Evolutionary conservation across 2,888 invertebrate species (phyloP).

Genomic region (Zygothrica quintamaculata): DNA sequence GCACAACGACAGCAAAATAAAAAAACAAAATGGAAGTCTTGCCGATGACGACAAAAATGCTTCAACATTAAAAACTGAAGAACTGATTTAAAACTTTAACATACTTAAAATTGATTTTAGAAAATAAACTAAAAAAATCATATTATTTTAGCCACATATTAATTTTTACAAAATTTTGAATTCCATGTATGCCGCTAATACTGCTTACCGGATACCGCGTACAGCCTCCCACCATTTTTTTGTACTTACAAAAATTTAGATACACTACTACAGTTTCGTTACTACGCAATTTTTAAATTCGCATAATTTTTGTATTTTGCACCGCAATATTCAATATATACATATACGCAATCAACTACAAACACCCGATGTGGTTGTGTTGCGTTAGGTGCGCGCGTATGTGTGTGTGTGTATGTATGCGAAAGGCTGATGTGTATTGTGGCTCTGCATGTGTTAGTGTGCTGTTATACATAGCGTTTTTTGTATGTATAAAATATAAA

Average conservation of each 20-base stretch:
- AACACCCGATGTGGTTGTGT: constrained; percentile 36
- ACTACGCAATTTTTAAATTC: constrained; percentile 75
- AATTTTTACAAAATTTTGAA: too few relatives aligned
- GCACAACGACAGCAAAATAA: constrained; percentile 48
- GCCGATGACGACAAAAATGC: constrained; percentile 71
- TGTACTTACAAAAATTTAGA: constrained; percentile 18
- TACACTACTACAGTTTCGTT: constrained; percentile 45
- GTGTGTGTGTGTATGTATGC: constrained; percentile 45
- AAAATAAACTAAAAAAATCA: too few relatives aligned
- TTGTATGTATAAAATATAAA: constrained; percentile 80
- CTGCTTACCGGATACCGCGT: constrained; percentile 3
- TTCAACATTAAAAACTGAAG: constrained; percentile 70
- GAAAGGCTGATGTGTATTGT: constrained; percentile 56
- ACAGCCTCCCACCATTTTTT: constrained; percentile 23
- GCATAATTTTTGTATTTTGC: constrained; percentile 77
- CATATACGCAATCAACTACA: constrained; percentile 44
- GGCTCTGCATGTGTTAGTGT: constrained; percentile 61
- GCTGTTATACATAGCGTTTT: constrained; percentile 82
- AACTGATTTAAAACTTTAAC: too few relatives aligned
- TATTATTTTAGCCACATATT: too few relatives aligned
- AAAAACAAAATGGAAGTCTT: constrained; percentile 83
- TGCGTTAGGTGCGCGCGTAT: constrained; percentile 9
- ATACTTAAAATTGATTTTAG: too few relatives aligned
- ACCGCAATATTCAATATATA: constrained; percentile 70
- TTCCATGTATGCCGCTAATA: too few relatives aligned